Evolutionary conservation across 37 sponge, comb jelly and placozoan genomes (phyloP).

Genomic region (Chondrilla cf. caribensis): DNA sequence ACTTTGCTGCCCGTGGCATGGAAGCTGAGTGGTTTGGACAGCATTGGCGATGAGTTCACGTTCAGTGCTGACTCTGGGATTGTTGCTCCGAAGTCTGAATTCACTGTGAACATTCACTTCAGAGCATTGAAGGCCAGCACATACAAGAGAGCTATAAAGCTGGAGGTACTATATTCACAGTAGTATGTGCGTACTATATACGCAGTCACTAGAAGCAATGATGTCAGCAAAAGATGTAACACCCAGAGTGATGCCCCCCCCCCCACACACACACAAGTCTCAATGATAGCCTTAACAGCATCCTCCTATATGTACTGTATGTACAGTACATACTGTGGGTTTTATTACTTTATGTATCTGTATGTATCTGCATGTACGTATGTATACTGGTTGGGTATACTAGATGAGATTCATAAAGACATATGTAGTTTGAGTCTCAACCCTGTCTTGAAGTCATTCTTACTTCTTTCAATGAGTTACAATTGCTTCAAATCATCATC

Average conservation of each 20-base stretch:
- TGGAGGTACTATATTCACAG: too few relatives aligned
- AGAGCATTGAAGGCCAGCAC: slow-evolving; percentile 76
- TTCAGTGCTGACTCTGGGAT: slow-evolving; percentile 92
- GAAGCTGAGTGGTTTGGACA: slow-evolving; percentile 87
- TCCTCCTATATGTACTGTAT: not conserved
- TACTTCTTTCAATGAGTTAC: too few relatives aligned
- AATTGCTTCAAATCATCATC: too few relatives aligned
- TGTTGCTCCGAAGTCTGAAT: slow-evolving; percentile 84
- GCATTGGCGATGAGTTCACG: slow-evolving; percentile 89
- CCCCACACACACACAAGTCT: too few relatives aligned
- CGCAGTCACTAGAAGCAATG: not conserved
- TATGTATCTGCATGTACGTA: too few relatives aligned
- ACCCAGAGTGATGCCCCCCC: too few relatives aligned
- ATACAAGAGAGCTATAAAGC: slow-evolving; percentile 81
- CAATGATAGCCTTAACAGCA: too few relatives aligned
- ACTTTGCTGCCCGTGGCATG: slow-evolving; percentile 92
- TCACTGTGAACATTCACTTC: slow-evolving; percentile 84
- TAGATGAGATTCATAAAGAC: too few relatives aligned
- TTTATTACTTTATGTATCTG: not conserved
- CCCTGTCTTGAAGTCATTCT: too few relatives aligned
- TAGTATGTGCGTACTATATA: not conserved
- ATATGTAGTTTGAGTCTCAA: too few relatives aligned
- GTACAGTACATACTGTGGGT: not conserved
- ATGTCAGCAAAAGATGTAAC: not conserved
- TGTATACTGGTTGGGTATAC: too few relatives aligned